Conservation (phyloP, 2,888 invertebrate genomes). For the Petrolisthes manimaculis region DNA sequence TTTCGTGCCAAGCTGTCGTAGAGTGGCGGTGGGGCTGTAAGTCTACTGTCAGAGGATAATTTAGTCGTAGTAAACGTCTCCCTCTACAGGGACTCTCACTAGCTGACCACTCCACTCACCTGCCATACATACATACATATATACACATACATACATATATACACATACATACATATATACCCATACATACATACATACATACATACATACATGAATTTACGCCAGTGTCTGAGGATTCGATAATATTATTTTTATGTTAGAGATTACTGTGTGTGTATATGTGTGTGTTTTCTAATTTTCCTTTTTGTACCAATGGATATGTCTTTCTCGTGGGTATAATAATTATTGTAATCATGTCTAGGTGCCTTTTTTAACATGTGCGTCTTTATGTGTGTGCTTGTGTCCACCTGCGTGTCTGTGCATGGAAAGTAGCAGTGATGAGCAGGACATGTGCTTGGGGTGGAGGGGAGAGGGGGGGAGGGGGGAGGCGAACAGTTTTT, state of each 20-base stretch:
- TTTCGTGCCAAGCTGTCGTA: slow-evolving; percentile 48
- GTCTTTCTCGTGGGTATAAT: neutral
- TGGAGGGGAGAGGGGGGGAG: no score
- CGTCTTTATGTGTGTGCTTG: no score
- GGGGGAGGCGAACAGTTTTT: no score
- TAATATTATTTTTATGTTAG: neutral
- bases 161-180: neutral
- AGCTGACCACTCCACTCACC: no score
- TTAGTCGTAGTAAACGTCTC: neutral
- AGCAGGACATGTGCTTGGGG: no score
- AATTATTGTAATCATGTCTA: no score
- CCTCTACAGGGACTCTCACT: no score
- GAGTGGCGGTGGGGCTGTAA: neutral
- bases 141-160: neutral
- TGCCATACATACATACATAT: neutral
- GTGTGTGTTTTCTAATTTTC: slow-evolving; percentile 8
- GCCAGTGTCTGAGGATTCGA: no score
- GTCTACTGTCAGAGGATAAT: neutral
- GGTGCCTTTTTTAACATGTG: no score
- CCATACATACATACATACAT: neutral
- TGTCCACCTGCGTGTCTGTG: no score
- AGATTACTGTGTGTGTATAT: slow-evolving; percentile 17
- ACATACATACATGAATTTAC: neutral
- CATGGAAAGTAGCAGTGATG: no score
- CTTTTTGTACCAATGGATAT: neutral